These are phyloP conservation scores for Archilochus colubris DNA, from an alignment of 2,113 vertebrate genomes.

Conservation along the genomic window DNA sequence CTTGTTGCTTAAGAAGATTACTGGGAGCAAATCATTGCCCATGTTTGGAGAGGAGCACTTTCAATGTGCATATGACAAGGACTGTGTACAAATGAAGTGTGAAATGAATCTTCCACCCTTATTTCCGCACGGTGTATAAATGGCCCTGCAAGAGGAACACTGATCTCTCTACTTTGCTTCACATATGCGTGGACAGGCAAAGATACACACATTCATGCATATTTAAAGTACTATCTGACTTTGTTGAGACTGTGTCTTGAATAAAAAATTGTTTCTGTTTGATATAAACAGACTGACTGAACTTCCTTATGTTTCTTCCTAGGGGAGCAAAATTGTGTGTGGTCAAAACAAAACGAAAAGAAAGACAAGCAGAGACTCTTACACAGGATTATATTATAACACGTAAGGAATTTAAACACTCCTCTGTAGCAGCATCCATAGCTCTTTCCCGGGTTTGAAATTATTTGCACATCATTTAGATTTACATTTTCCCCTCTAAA, in stretches of 20 bases:
- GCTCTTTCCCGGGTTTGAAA: neutral
- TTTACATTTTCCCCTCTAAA: neutral
- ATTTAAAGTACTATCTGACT: neutral
- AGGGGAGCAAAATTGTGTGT: constrained; percentile 97
- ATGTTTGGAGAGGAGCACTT: neutral
- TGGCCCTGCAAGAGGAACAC: neutral
- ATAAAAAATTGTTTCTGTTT: constrained; percentile 10
- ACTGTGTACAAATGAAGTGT: neutral
- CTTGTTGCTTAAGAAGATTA: neutral
- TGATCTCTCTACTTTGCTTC: neutral
- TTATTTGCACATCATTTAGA: neutral
- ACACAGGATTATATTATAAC: constrained; percentile 99
- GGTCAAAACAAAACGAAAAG: constrained; percentile 93
- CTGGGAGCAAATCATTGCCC: neutral
- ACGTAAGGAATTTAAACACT: constrained; percentile 80
- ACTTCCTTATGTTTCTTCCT: constrained; percentile 31
- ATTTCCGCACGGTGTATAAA: neutral
- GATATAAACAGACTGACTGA: constrained; percentile 15
- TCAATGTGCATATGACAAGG: accelerated
- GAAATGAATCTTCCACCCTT: constrained; percentile 12
- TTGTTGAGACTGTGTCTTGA: constrained; percentile 9
- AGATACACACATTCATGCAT: neutral
- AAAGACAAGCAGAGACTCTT: constrained; percentile 90
- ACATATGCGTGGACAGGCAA: neutral
- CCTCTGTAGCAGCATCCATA: neutral